These are phyloP conservation scores for Gorilla gorilla DNA, from an alignment of 2,113 vertebrate genomes.

Conservation along the genomic window DNA sequence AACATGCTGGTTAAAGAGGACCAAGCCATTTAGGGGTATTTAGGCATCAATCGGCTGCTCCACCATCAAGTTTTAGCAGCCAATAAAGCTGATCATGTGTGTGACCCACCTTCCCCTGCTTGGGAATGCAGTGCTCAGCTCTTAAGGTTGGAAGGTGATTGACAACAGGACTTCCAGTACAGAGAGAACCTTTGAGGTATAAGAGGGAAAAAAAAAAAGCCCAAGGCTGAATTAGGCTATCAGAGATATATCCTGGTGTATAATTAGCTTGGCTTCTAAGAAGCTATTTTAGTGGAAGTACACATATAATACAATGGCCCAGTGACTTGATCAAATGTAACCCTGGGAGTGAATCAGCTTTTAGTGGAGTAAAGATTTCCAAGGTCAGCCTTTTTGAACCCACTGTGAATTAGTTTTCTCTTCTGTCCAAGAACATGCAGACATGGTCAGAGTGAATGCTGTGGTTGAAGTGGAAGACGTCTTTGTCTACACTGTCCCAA, in stretches of 20 bases:
- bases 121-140: background rate
- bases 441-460: background rate
- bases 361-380: background rate
- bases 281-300: slow-evolving; percentile 7
- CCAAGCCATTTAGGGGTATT: background rate
- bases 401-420: background rate
- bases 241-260: background rate
- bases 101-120: background rate
- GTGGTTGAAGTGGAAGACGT: background rate
- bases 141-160: background rate
- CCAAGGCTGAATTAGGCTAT: background rate
- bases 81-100: fast-evolving
- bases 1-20: background rate
- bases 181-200: background rate
- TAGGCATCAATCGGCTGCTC: background rate
- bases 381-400: background rate
- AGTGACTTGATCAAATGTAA: background rate
- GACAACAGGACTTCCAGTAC: background rate
- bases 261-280: slow-evolving; percentile 43
- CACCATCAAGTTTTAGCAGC: background rate
- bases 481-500: background rate
- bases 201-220: background rate
- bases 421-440: background rate
- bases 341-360: background rate
- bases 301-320: background rate